phyloP scores from a whole-genome alignment of 2,797 vertebrate species.

The Babyrousa celebensis region DNA sequence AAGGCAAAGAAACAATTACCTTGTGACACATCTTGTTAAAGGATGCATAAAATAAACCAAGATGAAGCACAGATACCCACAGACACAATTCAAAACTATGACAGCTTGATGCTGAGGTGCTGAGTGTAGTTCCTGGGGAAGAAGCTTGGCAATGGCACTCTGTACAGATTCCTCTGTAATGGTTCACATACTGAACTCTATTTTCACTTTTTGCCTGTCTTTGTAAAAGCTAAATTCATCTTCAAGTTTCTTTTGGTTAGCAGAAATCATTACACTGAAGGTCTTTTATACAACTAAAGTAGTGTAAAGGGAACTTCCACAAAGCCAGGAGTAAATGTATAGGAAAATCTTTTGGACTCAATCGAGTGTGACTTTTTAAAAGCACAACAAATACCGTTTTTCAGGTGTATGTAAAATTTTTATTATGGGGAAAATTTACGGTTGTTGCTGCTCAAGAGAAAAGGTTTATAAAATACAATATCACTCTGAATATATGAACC shows the following conservation, averaged over 20 bases:
- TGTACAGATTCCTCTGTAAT: not conserved
- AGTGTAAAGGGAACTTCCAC: not conserved
- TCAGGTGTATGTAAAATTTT: not conserved
- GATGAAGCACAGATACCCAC: not conserved
- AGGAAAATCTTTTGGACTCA: slow-evolving; percentile 25
- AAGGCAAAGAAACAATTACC: not conserved
- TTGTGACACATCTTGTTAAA: not conserved
- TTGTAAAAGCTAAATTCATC: not conserved
- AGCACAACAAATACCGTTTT: not conserved
- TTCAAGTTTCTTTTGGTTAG: not conserved
- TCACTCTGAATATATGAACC: not conserved
- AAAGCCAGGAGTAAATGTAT: not conserved
- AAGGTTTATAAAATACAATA: not conserved
- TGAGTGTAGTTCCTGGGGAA: not conserved
- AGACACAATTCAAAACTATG: not conserved
- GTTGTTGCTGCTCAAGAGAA: not conserved
- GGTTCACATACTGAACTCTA: not conserved
- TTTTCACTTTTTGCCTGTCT: not conserved
- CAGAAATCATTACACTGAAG: not conserved
- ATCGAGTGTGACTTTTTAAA: slow-evolving; percentile 32
- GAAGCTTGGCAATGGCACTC: not conserved
- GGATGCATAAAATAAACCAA: not conserved
- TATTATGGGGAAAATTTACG: not conserved
- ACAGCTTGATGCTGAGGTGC: not conserved
- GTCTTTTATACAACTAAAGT: not conserved